These are phyloP conservation scores for Drosophila dives DNA, from an alignment of 2,888 invertebrate genomes.

Conservation along the genomic window DNA sequence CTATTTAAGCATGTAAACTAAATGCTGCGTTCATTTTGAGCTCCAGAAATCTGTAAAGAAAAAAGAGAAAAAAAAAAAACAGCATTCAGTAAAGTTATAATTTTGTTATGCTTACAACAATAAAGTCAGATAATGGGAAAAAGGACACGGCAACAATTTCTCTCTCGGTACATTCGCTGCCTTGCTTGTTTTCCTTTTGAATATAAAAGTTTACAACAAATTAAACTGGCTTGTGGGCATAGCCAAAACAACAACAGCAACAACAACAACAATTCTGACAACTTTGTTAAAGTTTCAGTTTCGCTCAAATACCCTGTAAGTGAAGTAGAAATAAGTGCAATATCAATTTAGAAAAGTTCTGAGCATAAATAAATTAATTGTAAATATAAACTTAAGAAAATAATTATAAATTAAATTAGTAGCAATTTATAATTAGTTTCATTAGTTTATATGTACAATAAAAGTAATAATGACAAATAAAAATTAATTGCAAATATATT, in stretches of 20 bases:
- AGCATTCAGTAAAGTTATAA: constrained; percentile 48
- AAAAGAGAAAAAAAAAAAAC: constrained; percentile 24
- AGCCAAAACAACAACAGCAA: constrained; percentile 33
- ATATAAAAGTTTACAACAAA: constrained; percentile 75
- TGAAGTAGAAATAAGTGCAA: too few relatives aligned
- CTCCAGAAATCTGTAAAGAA: constrained; percentile 54
- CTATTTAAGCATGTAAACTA: constrained; percentile 54
- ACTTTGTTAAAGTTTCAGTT: constrained; percentile 34
- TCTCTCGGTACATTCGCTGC: constrained; percentile 32
- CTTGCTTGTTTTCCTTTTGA: constrained; percentile 59
- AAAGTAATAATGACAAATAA: not conserved
- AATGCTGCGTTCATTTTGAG: constrained; percentile 27
- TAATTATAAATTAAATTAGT: too few relatives aligned
- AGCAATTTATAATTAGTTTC: not conserved
- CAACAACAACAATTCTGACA: constrained; percentile 21
- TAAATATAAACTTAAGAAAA: too few relatives aligned
- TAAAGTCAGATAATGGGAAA: constrained; percentile 20
- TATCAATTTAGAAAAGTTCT: not conserved
- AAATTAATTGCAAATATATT: not conserved
- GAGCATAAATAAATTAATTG: too few relatives aligned
- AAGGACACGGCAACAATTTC: constrained; percentile 11
- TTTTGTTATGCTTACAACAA: constrained; percentile 41
- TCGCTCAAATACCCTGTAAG: constrained; percentile 35
- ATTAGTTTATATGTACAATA: not conserved
- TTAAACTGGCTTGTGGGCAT: constrained; percentile 73